Percentiles rank a stretch among this genome's conserved stretches.
These are phyloP conservation scores for Anguilla japonica DNA, from an alignment of 2,113 vertebrate species.

Conservation along the genomic window DNA sequence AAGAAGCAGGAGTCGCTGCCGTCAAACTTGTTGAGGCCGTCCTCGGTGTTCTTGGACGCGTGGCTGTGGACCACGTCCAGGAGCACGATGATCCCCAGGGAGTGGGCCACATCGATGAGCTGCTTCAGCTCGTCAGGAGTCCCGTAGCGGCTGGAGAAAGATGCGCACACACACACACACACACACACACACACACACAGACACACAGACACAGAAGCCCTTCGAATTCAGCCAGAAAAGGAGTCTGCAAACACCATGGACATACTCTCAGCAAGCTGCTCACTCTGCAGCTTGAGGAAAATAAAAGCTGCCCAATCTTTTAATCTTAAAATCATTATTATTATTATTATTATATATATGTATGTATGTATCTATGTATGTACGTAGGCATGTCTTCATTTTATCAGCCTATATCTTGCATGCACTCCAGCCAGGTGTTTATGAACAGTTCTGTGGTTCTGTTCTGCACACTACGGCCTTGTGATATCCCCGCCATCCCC, in stretches of 20 bases:
- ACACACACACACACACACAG: too few relatives aligned
- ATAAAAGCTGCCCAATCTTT: too few relatives aligned
- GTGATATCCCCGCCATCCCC: conserved; percentile 28
- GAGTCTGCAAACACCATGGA: too few relatives aligned
- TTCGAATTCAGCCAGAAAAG: too few relatives aligned
- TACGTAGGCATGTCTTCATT: neutral
- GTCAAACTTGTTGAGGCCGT: conserved; percentile 91
- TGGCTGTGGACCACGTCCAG: conserved; percentile 96
- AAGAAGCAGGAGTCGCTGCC: conserved; percentile 93
- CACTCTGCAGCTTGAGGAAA: too few relatives aligned
- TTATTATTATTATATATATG: too few relatives aligned
- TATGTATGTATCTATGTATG: neutral
- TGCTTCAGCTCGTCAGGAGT: conserved; percentile 92
- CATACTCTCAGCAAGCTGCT: too few relatives aligned
- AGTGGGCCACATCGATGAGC: conserved; percentile 90
- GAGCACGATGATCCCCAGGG: conserved; percentile 87
- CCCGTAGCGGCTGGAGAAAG: conserved; percentile 50
- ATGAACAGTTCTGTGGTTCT: conserved; percentile 21
- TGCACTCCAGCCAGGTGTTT: neutral
- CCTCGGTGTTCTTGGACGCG: conserved; percentile 92
- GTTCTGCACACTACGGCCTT: conserved; percentile 37
- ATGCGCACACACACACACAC: too few relatives aligned
- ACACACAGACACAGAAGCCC: too few relatives aligned
- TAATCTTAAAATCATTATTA: too few relatives aligned
- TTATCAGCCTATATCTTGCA: neutral